Evolutionary conservation across 2,113 vertebrate species (phyloP).

Genomic region (Entomyzon cyanotis): DNA sequence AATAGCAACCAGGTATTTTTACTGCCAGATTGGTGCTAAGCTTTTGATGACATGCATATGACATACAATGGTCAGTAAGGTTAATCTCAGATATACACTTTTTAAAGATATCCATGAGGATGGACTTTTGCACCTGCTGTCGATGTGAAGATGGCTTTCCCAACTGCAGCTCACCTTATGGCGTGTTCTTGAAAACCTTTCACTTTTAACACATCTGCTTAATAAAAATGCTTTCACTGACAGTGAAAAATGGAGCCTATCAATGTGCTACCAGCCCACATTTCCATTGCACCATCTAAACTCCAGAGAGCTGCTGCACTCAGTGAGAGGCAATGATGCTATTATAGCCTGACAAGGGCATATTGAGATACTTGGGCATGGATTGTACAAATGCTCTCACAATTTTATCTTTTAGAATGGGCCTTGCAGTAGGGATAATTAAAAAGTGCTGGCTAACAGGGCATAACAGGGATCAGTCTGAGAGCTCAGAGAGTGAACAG

Average conservation of each 20-base stretch:
- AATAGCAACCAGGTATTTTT: slow-evolving; percentile 22
- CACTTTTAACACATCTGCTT: not conserved
- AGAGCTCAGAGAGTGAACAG: not conserved
- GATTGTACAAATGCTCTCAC: not conserved
- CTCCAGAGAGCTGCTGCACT: not conserved
- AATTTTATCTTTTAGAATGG: not conserved
- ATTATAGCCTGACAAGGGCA: slow-evolving; percentile 12
- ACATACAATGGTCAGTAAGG: not conserved
- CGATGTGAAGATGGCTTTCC: not conserved
- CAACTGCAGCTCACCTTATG: not conserved
- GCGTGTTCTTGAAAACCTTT: slow-evolving; percentile 35
- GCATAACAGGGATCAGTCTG: not conserved
- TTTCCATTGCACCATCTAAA: not conserved
- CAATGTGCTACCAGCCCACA: not conserved
- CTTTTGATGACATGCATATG: slow-evolving; percentile 17
- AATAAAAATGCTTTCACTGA: slow-evolving; percentile 32
- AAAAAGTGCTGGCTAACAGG: not conserved
- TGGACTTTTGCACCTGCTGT: not conserved
- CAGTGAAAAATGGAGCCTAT: slow-evolving; percentile 55
- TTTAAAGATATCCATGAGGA: slow-evolving; percentile 16
- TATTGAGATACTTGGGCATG: not conserved
- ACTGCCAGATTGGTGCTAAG: slow-evolving; percentile 4
- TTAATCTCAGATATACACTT: slow-evolving; percentile 34
- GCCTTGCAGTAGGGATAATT: not conserved
- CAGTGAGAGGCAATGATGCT: not conserved